Percentiles rank a stretch among this genome's conserved stretches.
Conservation (phyloP, 1,140 invertebrate species). For the Camponotus vicinus region DNA sequence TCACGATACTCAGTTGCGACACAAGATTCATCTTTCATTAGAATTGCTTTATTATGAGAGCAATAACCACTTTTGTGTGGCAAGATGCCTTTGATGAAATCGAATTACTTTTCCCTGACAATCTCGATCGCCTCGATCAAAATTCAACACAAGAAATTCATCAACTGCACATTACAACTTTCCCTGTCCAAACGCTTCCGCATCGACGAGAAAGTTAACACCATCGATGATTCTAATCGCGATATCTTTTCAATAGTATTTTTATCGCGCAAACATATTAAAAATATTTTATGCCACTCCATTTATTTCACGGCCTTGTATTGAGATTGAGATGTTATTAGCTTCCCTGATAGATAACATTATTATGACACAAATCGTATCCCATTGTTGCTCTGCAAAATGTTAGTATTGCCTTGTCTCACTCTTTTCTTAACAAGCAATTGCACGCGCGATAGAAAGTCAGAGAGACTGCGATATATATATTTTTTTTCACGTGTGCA, state of each 20-base stretch:
- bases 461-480: background rate
- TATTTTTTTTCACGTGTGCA: background rate
- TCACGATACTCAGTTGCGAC: constrained; percentile 20
- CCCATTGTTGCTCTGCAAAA: constrained; percentile 37
- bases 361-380: constrained; percentile 40
- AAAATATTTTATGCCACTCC: constrained; percentile 33
- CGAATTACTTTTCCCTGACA: constrained; percentile 13
- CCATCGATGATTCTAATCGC: constrained; percentile 56
- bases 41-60: constrained; percentile 27
- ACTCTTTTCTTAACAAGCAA: constrained; percentile 20
- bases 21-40: constrained; percentile 51
- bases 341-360: constrained; percentile 59
- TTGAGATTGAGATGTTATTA: constrained; percentile 49
- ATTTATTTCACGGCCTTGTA: constrained; percentile 38
- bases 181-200: constrained; percentile 57
- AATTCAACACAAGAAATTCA: constrained; percentile 54
- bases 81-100: constrained; percentile 43
- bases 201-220: constrained; percentile 63
- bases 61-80: constrained; percentile 36
- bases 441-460: constrained; percentile 46
- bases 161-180: constrained; percentile 51
- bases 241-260: constrained; percentile 56
- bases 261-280: constrained; percentile 20
- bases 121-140: constrained; percentile 58
- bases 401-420: constrained; percentile 13